Conservation (phyloP, 2,888 invertebrate species). For the Lithosia quadra region DNA sequence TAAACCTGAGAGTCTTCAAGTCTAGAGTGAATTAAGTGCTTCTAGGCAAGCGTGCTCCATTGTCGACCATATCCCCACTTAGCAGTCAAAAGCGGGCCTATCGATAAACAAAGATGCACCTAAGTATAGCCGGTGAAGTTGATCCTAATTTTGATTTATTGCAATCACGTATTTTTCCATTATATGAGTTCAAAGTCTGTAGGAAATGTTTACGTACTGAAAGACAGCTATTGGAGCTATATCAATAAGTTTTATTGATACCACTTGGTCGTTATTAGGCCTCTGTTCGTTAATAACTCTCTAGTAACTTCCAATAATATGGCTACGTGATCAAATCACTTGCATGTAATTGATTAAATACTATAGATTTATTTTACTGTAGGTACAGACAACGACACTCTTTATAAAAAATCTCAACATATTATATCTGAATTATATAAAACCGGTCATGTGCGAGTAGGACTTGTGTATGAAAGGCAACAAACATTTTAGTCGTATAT, state of each 20-base stretch:
- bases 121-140: too few species aligned
- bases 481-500: too few species aligned
- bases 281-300: not conserved
- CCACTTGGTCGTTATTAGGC: not conserved
- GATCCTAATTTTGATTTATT: not conserved
- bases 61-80: too few species aligned
- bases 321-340: not conserved
- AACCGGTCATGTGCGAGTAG: too few species aligned
- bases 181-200: not conserved
- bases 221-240: not conserved
- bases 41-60: too few species aligned
- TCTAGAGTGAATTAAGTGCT: too few species aligned
- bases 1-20: too few species aligned
- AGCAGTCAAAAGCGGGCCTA: too few species aligned
- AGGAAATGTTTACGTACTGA: not conserved
- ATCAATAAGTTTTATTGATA: not conserved
- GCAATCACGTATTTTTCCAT: not conserved
- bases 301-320: not conserved
- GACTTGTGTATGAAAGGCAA: too few species aligned
- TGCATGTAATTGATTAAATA: not conserved
- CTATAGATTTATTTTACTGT: not conserved
- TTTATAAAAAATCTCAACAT: not conserved
- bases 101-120: too few species aligned
- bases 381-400: not conserved
- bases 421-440: too few species aligned